These are phyloP conservation scores for Anodontia alba DNA, from an alignment of 2,888 invertebrate species.

Conservation along the genomic window DNA sequence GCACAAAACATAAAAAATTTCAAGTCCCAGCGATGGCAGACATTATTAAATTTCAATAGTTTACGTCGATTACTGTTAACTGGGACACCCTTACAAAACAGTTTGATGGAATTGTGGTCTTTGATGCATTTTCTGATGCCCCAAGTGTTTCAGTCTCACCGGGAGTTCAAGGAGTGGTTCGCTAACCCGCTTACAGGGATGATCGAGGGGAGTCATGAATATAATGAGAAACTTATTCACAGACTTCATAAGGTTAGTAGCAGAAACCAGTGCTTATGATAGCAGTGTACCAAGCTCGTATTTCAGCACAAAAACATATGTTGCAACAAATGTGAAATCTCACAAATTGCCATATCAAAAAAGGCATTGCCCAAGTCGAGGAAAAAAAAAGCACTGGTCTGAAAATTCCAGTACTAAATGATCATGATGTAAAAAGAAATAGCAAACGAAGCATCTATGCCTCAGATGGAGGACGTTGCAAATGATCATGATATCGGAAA, in stretches of 20 bases:
- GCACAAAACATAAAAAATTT: slow-evolving; percentile 99
- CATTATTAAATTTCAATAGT: slow-evolving; percentile 97
- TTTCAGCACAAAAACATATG: too few relatives aligned
- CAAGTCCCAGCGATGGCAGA: slow-evolving; percentile 99
- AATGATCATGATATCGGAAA: too few relatives aligned
- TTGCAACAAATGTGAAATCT: too few relatives aligned
- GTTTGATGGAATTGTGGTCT: slow-evolving; percentile 98
- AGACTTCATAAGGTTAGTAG: slow-evolving; percentile 91
- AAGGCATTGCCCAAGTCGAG: too few relatives aligned
- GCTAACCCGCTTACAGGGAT: slow-evolving; percentile 98
- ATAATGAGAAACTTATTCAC: slow-evolving; percentile 94
- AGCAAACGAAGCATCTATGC: too few relatives aligned
- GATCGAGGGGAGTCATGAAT: slow-evolving; percentile 96
- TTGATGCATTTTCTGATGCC: slow-evolving; percentile 99
- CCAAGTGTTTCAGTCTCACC: slow-evolving; percentile 91
- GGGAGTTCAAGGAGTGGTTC: slow-evolving; percentile 98
- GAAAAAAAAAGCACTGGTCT: too few relatives aligned
- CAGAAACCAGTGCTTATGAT: background rate
- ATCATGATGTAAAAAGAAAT: too few relatives aligned
- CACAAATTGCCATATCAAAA: too few relatives aligned
- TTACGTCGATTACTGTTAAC: slow-evolving; percentile 92
- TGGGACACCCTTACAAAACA: slow-evolving; percentile 99
- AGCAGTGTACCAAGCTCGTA: too few relatives aligned
- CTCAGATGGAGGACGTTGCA: too few relatives aligned
- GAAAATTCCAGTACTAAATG: too few relatives aligned